Conservation (phyloP, 2,113 vertebrate species). For the Hystrix brachyura region DNA sequence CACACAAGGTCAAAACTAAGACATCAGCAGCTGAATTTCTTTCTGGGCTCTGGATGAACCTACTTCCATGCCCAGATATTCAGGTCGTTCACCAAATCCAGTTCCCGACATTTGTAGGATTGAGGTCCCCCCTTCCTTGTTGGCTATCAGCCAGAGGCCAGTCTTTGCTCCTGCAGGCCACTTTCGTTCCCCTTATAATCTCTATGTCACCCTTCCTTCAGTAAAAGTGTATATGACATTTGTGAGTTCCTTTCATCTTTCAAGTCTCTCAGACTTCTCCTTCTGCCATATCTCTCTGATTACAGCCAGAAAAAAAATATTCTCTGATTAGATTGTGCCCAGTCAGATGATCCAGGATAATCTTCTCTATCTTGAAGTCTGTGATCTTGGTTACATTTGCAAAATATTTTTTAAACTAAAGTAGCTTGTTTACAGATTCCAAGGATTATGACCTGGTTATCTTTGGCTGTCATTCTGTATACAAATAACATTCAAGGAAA, state of each 20-base stretch:
- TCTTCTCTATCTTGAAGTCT: neutral
- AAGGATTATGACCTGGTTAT: neutral
- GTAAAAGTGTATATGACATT: neutral
- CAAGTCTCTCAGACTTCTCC: neutral
- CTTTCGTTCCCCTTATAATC: neutral
- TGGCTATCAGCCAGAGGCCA: constrained; percentile 28
- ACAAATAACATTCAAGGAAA: constrained; percentile 1
- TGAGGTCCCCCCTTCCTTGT: constrained; percentile 18
- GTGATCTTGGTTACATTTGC: constrained; percentile 11
- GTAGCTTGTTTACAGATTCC: neutral
- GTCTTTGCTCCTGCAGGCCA: neutral
- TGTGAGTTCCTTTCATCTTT: constrained; percentile 40
- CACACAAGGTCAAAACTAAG: constrained; percentile 2
- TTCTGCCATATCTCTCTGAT: constrained; percentile 21
- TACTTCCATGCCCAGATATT: neutral
- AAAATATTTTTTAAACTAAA: neutral
- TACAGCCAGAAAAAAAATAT: neutral
- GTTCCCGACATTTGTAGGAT: neutral
- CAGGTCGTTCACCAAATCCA: constrained; percentile 5
- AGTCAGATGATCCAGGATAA: neutral
- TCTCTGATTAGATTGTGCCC: neutral
- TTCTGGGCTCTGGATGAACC: constrained; percentile 11
- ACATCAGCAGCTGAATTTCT: neutral
- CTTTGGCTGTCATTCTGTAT: neutral
- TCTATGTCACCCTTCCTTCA: neutral